Conservation (phyloP, 2,797 vertebrate species). For the Poecilia gillii region DNA sequence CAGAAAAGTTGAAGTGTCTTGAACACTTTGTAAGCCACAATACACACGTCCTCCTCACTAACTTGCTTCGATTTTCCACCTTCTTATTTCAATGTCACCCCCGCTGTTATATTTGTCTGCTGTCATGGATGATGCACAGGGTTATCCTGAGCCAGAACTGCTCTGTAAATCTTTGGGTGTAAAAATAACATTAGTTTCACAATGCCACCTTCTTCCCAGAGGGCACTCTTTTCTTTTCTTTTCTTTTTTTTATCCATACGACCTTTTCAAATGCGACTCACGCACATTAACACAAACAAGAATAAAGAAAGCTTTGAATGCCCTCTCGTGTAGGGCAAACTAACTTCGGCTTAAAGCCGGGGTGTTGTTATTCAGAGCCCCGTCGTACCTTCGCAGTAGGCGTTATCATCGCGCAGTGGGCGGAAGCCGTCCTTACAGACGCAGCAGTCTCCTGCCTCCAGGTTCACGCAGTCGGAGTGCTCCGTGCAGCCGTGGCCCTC, state of each 20-base stretch:
- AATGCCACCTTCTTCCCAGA: background rate
- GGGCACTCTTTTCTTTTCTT: background rate
- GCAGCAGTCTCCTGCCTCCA: conserved; percentile 91
- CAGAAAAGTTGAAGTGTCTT: background rate
- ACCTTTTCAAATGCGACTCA: conserved; percentile 10
- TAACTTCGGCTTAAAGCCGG: conserved; percentile 30
- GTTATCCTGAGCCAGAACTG: background rate
- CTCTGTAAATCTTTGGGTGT: background rate
- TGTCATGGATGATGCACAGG: background rate
- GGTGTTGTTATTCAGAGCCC: conserved; percentile 24
- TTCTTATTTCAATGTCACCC: conserved; percentile 7
- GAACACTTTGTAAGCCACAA: background rate
- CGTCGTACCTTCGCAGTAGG: conserved; percentile 94
- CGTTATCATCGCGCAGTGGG: conserved; percentile 92
- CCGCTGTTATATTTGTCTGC: conserved; percentile 5
- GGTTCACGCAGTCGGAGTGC: conserved; percentile 92
- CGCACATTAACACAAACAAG: conserved; percentile 1
- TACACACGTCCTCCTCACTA: background rate
- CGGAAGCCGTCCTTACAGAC: conserved; percentile 93
- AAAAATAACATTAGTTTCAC: conserved; percentile 16
- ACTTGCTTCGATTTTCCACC: background rate
- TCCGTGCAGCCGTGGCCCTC: conserved; percentile 91
- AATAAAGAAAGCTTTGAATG: background rate
- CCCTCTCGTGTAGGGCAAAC: conserved; percentile 14
- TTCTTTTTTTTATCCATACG: conserved; percentile 2